These are phyloP conservation scores for Neoniphon sammara DNA, from an alignment of 2,797 vertebrate species.

Conservation along the genomic window DNA sequence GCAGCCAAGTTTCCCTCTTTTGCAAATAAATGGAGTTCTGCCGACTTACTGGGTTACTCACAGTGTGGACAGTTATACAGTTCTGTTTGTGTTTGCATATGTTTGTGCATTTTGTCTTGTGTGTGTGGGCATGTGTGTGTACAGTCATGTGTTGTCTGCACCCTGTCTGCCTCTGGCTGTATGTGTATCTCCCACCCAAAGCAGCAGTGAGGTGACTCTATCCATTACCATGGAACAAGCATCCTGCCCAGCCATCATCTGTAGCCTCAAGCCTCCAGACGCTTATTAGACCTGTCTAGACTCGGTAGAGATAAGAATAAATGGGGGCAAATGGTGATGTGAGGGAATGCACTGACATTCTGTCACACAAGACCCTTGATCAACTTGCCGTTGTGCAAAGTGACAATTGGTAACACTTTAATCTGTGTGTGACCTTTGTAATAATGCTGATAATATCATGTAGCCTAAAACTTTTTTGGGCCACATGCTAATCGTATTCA, in stretches of 20 bases:
- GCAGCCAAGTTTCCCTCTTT: no score
- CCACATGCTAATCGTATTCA: no score
- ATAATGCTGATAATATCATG: not conserved
- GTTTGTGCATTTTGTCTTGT: no score
- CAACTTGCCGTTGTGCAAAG: not conserved
- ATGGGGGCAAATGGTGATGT: not conserved
- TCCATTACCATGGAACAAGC: not conserved
- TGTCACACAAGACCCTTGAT: not conserved
- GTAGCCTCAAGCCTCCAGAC: no score
- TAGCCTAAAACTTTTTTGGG: not conserved
- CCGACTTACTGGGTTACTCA: no score
- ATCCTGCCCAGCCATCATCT: not conserved
- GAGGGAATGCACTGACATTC: not conserved
- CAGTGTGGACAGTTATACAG: no score
- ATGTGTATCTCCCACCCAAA: conserved; percentile 23
- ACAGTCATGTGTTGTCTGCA: not conserved
- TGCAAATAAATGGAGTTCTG: no score
- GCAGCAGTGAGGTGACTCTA: conserved; percentile 27
- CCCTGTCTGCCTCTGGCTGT: conserved; percentile 8
- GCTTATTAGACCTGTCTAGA: no score
- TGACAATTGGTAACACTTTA: not conserved
- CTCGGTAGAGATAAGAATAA: no score
- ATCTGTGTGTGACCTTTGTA: conserved; percentile 4
- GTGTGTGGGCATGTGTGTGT: not conserved
- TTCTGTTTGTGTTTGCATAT: no score